Conservation (phyloP, 2,113 vertebrate species). For the Hemiscyllium ocellatum region DNA sequence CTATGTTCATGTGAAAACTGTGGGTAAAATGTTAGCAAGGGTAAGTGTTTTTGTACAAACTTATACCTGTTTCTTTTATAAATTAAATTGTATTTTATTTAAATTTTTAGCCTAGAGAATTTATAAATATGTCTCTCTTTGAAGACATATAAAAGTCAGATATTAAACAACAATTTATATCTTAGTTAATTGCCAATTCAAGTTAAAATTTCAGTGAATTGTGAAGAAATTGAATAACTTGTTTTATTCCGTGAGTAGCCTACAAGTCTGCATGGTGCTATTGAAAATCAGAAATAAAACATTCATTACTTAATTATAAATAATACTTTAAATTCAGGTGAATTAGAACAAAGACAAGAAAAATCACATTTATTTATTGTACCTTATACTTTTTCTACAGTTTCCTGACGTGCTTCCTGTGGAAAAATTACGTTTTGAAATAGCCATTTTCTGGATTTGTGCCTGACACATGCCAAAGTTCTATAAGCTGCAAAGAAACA, state of each 20-base stretch:
- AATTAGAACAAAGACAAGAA: neutral
- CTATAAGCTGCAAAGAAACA: neutral
- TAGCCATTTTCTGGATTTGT: neutral
- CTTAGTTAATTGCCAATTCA: neutral
- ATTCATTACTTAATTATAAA: neutral
- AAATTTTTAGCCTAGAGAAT: neutral
- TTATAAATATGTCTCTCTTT: neutral
- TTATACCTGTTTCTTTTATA: neutral
- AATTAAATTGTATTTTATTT: neutral
- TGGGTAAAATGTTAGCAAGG: neutral
- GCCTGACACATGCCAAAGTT: neutral
- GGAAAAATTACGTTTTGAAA: neutral
- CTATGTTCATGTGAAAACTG: neutral
- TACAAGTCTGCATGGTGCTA: neutral
- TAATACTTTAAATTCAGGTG: neutral
- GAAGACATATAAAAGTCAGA: neutral
- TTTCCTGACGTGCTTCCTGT: neutral
- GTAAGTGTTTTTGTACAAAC: neutral
- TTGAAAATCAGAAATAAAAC: neutral
- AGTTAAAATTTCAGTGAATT: neutral
- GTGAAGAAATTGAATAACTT: neutral
- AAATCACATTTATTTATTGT: neutral
- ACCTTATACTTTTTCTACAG: neutral
- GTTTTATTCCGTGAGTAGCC: neutral
- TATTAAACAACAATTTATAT: neutral